These are phyloP conservation scores for Helobdella robusta DNA, from an alignment of 2,888 invertebrate genomes.

Conservation along the genomic window DNA sequence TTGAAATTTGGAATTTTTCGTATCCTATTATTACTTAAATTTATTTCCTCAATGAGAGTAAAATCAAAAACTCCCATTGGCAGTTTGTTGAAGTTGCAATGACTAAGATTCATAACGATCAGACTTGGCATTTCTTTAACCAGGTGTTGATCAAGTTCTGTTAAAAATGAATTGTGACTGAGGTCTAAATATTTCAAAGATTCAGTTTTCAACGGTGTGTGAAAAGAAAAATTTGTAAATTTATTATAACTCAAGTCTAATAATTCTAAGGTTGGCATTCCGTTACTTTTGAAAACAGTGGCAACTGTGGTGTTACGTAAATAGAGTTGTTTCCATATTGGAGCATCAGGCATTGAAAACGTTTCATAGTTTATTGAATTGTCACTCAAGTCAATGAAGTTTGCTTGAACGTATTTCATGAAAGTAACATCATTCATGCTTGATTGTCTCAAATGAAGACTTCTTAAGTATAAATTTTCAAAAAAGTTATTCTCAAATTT, in stretches of 20 bases:
- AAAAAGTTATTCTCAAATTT: slow-evolving; percentile 10
- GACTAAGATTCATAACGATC: slow-evolving; percentile 26
- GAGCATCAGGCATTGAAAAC: too few species aligned
- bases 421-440: slow-evolving; percentile 8
- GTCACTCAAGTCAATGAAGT: slow-evolving; percentile 17
- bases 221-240: slow-evolving; percentile 27
- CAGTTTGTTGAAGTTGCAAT: slow-evolving; percentile 24
- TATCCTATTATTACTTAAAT: slow-evolving; percentile 33
- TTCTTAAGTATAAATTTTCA: neutral
- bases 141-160: slow-evolving; percentile 9
- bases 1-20: slow-evolving; percentile 30
- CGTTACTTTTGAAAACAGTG: too few species aligned
- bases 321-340: too few species aligned
- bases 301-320: too few species aligned
- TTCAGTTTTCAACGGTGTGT: neutral
- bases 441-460: neutral
- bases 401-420: neutral
- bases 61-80: slow-evolving; percentile 26
- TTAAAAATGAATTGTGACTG: slow-evolving; percentile 12
- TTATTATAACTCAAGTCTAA: slow-evolving; percentile 32
- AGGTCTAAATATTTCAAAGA: slow-evolving; percentile 10
- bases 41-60: slow-evolving; percentile 28
- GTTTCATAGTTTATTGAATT: slow-evolving; percentile 9
- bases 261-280: too few species aligned
- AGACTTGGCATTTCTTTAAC: slow-evolving; percentile 32